These are phyloP conservation scores for Manis javanica DNA, from an alignment of 2,797 vertebrate species.

Conservation along the genomic window DNA sequence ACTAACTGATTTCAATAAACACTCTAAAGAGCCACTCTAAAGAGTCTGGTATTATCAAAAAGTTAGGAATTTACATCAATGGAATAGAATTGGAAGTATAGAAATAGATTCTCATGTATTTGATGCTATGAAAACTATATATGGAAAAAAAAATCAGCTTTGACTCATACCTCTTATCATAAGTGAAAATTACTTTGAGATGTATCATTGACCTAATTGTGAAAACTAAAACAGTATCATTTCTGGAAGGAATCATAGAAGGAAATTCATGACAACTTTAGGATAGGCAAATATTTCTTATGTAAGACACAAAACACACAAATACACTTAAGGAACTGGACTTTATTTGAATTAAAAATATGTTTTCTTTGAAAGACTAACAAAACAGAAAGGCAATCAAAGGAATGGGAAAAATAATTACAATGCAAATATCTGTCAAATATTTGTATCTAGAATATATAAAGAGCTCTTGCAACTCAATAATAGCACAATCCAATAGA, in stretches of 20 bases:
- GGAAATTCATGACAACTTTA: background rate
- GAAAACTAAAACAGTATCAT: background rate
- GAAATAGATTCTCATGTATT: background rate
- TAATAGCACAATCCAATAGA: background rate
- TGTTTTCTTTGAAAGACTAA: background rate
- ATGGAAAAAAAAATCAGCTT: background rate
- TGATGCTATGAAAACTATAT: background rate
- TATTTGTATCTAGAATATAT: too few species aligned
- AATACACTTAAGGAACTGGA: background rate
- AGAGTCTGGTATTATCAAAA: background rate
- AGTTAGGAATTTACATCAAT: background rate
- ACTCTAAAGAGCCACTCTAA: background rate
- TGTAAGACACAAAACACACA: background rate
- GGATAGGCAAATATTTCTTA: background rate
- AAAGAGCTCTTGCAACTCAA: background rate
- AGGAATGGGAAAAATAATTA: background rate
- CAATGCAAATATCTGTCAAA: slow-evolving; percentile 6
- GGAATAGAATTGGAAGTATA: background rate
- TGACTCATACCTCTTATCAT: background rate
- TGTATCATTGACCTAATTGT: background rate
- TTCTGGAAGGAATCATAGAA: background rate
- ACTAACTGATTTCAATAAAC: background rate
- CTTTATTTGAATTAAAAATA: background rate
- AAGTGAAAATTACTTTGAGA: background rate
- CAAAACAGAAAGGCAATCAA: background rate